phyloP scores from a whole-genome alignment of 2,113 vertebrate species.

The Gadus chalcogrammus region DNA sequence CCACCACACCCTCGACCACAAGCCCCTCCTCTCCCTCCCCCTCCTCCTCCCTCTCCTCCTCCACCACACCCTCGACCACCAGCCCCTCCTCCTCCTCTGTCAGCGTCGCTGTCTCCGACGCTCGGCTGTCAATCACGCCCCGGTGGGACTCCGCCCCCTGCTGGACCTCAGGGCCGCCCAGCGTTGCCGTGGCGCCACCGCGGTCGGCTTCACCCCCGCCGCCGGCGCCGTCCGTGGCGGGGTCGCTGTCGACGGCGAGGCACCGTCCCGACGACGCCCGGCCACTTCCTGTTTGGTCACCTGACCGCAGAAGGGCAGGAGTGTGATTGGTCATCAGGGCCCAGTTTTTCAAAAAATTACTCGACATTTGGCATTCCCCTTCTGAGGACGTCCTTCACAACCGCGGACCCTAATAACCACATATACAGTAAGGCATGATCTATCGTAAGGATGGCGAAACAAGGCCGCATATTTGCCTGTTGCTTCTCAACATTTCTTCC shows the following conservation, averaged over 20 bases:
- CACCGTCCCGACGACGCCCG: constrained; percentile 60
- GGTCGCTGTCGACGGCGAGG: constrained; percentile 66
- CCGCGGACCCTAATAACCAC: too few relatives aligned
- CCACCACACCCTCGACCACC: constrained; percentile 55
- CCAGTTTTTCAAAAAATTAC: too few relatives aligned
- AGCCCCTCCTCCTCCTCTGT: constrained; percentile 65
- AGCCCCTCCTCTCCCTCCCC: constrained; percentile 57
- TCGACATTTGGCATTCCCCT: too few relatives aligned
- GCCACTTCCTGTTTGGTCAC: constrained; percentile 64
- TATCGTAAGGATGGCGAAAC: too few relatives aligned
- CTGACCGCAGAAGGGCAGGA: constrained; percentile 73
- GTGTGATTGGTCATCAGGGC: too few relatives aligned
- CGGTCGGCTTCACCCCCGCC: constrained; percentile 61
- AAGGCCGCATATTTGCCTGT: too few relatives aligned
- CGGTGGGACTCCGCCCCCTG: constrained; percentile 39
- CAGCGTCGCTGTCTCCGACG: constrained; percentile 63
- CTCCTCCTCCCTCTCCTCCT: constrained; percentile 53
- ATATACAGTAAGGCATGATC: too few relatives aligned
- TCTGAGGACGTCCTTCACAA: too few relatives aligned
- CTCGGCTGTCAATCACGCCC: constrained; percentile 66
- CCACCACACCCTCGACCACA: constrained; percentile 45
- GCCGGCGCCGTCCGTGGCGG: constrained; percentile 70
- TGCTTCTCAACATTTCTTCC: too few relatives aligned
- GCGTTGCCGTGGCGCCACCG: constrained; percentile 41
- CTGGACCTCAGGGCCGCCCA: constrained; percentile 48